phyloP scores from a whole-genome alignment of 2,113 vertebrate species.

The Vanacampus margaritifer region DNA sequence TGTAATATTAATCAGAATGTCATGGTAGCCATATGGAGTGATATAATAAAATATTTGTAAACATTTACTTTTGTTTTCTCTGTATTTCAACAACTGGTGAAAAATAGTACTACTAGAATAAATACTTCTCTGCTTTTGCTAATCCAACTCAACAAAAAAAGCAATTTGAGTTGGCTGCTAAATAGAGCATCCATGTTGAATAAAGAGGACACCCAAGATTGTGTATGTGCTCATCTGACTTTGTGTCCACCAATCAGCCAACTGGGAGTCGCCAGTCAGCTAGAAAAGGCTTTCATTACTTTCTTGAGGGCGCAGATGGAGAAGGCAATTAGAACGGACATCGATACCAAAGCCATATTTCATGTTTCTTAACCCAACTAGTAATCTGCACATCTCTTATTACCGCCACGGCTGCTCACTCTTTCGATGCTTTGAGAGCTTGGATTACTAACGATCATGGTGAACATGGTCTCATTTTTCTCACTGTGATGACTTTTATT shows the following conservation, averaged over 20 bases:
- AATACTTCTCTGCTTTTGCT: constrained; percentile 10
- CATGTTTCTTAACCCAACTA: constrained; percentile 29
- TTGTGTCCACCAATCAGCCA: constrained; percentile 41
- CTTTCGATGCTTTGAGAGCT: background rate
- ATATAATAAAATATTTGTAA: too few species aligned
- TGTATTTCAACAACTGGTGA: background rate
- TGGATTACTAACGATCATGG: background rate
- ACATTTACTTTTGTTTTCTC: too few species aligned
- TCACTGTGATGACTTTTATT: background rate
- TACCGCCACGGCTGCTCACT: constrained; percentile 1
- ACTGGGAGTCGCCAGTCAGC: constrained; percentile 46
- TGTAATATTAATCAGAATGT: too few species aligned
- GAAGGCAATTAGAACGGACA: constrained; percentile 28
- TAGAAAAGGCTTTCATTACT: constrained; percentile 27
- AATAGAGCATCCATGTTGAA: constrained; percentile 23
- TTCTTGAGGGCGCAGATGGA: constrained; percentile 43
- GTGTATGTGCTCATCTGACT: constrained; percentile 43
- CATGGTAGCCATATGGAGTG: too few species aligned
- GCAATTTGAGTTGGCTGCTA: constrained; percentile 6
- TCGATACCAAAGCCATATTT: background rate
- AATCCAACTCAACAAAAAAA: background rate
- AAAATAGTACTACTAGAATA: background rate
- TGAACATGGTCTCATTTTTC: background rate
- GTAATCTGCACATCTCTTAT: constrained; percentile 1
- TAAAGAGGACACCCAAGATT: constrained; percentile 18